Evolutionary conservation across 1,140 invertebrate species (phyloP), one percentile per base, ranked within the genome.

Genomic region (Procambarus virginalis): DNA sequence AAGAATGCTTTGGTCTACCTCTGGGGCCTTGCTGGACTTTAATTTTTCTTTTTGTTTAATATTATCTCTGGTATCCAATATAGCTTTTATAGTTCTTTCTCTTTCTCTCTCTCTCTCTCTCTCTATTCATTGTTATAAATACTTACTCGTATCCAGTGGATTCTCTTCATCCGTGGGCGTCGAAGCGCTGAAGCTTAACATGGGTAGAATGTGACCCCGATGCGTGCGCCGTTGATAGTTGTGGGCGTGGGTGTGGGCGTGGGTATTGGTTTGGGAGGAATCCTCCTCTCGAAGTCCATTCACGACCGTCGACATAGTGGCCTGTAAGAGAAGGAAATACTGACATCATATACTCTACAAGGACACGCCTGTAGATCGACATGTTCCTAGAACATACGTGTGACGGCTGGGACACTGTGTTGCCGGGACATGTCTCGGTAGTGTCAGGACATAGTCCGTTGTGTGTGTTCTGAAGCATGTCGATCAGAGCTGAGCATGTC

Each of bases 141-240:
- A 45, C 83, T 76, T n/a, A 85, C 84, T 64, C 20, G n/a, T 77
- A 49, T 83, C 88, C 58, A 89, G 10, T n/a, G 88, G 88, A 64
- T 89, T 79, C 5, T 89, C 88, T n/a, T 89, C 88, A 48, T 89
- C 88, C 0, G 88, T 89, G 75, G 88, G 88, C 22, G 88, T 89
- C 12, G 88, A 89, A 55, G 88, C 88, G 22, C 88, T 89, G 80
- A 89, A 84, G 60, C 81, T 84, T 2, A 89, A 73, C 70, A 78
- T 89, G 22, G 88, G 88, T 0, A 89, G 76, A n/a, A 89, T 89
- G 88, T 89, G 87, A 12, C 80, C 80, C 6, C 77, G 88, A 64
- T 48, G 88, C 22, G 49, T 46, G 73, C 84, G 84, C 48, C 73
- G n/a, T 2, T 46, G 51, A 51, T 46, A 12, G n/a, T 10, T 22